Conservation (phyloP, 2,113 vertebrate species). For the Ciconia maguari region DNA sequence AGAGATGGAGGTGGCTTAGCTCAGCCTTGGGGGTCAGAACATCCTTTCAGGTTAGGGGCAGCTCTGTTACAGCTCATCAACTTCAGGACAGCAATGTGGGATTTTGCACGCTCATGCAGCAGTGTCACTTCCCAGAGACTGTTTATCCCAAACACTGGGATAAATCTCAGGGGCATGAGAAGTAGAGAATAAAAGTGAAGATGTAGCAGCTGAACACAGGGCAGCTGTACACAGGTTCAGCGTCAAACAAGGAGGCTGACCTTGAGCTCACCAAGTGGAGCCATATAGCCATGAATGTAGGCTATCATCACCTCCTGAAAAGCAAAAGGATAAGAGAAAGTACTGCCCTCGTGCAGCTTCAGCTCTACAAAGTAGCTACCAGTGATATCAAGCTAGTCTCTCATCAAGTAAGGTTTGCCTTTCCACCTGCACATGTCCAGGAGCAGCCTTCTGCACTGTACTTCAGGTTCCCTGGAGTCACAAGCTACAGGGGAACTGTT, state of each 20-base stretch:
- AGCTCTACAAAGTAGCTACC: neutral
- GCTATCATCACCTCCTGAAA: neutral
- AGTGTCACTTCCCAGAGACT: neutral
- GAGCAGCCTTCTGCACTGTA: neutral
- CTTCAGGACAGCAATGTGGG: neutral
- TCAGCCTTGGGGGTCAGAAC: neutral
- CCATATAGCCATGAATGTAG: neutral
- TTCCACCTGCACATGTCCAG: fast-evolving
- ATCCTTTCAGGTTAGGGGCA: neutral
- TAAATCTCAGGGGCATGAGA: neutral
- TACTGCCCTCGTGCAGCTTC: neutral
- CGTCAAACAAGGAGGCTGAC: neutral
- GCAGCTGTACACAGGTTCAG: neutral
- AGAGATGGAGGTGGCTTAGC: neutral
- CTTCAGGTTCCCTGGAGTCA: neutral
- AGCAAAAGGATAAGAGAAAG: neutral
- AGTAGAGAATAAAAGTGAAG: neutral
- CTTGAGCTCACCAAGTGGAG: neutral
- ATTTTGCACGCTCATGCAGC: neutral
- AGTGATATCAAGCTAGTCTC: neutral
- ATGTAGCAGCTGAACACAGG: neutral
- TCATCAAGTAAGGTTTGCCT: neutral
- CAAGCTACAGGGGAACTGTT: neutral
- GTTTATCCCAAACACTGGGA: neutral
- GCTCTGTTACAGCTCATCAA: neutral